Conservation (phyloP, 53 echinoderm and acorn worm species). For the Antedon mediterranea region DNA sequence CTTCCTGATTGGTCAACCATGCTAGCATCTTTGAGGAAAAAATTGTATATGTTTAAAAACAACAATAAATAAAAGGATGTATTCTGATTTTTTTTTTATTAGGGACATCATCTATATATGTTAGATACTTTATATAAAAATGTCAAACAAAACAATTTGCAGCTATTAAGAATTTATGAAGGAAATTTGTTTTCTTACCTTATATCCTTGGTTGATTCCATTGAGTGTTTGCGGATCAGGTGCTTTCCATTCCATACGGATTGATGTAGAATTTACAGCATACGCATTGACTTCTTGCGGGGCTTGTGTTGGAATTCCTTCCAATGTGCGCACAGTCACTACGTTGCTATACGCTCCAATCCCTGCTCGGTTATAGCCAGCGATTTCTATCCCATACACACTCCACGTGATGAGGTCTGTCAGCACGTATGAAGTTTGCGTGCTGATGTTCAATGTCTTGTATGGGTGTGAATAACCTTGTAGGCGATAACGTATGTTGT, state of each 20-base stretch:
- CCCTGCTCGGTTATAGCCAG: conserved; percentile 74
- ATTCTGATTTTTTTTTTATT: no score
- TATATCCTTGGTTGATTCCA: conserved; percentile 93
- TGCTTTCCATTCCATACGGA: conserved; percentile 34
- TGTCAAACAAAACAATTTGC: no score
- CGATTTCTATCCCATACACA: conserved; percentile 68
- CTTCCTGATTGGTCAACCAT: conserved; percentile 34
- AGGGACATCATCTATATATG: no score
- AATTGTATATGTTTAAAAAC: no score
- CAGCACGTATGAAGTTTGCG: conserved; percentile 60
- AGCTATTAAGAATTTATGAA: neutral
- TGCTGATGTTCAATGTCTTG: conserved; percentile 43
- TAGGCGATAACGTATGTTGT: conserved; percentile 53
- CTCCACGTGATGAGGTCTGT: conserved; percentile 55
- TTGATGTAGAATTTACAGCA: conserved; percentile 62
- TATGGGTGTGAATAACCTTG: conserved; percentile 40
- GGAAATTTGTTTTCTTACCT: conserved; percentile 26
- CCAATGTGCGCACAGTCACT: conserved; percentile 56
- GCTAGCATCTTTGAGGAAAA: conserved; percentile 83
- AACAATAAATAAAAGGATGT: no score
- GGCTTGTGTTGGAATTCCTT: conserved; percentile 70
- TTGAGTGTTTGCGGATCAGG: conserved; percentile 51
- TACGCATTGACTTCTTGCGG: conserved; percentile 35
- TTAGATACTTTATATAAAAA: no score
- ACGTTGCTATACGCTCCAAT: conserved; percentile 48